Evolutionary conservation across 2,113 vertebrate genomes (phyloP).

Genomic region (Mormyrus iriodes): DNA sequence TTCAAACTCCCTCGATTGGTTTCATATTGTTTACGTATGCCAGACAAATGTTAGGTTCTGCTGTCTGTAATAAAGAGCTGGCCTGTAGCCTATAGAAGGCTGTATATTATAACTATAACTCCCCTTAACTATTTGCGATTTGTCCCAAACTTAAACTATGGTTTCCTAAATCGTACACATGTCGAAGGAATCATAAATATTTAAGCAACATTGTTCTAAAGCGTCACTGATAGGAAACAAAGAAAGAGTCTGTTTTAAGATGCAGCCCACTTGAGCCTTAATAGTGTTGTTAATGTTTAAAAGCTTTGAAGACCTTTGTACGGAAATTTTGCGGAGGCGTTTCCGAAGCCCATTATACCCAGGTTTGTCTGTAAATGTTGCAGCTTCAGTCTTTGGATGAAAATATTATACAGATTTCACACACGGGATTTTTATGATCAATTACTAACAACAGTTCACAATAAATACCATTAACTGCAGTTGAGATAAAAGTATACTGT

Average conservation of each 20-base stretch:
- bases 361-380: background rate
- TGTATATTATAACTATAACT: background rate
- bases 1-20: background rate
- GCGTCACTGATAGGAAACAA: background rate
- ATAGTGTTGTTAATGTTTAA: conserved; percentile 29
- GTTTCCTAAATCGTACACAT: background rate
- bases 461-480: background rate
- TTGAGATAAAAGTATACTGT: background rate
- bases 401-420: background rate
- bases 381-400: background rate
- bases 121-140: no score
- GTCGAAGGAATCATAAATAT: background rate
- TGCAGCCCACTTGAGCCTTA: background rate
- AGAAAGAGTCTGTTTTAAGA: background rate
- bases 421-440: no score
- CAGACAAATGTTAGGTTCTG: background rate
- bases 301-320: conserved; percentile 21
- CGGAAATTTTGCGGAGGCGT: background rate
- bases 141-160: background rate
- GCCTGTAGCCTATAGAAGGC: background rate
- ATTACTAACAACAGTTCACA: background rate
- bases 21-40: background rate
- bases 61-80: background rate
- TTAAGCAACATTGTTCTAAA: background rate
- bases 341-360: conserved; percentile 1